These are phyloP conservation scores for Forbesichthys papilliferus DNA, from an alignment of 2,113 vertebrate genomes.

Conservation along the genomic window DNA sequence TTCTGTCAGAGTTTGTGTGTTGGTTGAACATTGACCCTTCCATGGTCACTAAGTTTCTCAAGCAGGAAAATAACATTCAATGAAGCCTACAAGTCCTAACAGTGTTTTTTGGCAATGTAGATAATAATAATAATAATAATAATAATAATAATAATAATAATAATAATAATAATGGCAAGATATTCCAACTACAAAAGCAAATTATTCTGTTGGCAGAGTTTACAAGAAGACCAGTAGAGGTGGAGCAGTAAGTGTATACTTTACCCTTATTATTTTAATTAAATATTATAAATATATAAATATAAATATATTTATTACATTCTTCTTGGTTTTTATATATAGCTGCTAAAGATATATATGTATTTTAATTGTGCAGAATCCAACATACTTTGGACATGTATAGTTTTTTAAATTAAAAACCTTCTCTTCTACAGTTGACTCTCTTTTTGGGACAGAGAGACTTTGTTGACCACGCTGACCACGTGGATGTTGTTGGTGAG, in stretches of 20 bases:
- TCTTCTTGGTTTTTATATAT: background rate
- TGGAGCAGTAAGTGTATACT: slow-evolving; percentile 58
- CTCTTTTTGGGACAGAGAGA: slow-evolving; percentile 77
- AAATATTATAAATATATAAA: background rate
- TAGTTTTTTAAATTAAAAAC: background rate
- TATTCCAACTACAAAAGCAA: background rate
- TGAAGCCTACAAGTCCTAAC: too few species aligned
- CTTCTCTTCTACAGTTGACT: slow-evolving; percentile 58
- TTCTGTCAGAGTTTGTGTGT: too few species aligned
- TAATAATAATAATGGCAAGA: too few species aligned
- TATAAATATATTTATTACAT: too few species aligned
- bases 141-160: too few species aligned
- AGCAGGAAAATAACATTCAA: too few species aligned
- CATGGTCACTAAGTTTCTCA: too few species aligned
- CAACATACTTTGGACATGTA: background rate
- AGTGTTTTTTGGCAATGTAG: too few species aligned
- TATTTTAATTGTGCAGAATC: background rate
- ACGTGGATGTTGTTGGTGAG: slow-evolving; percentile 65
- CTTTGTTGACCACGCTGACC: slow-evolving; percentile 65
- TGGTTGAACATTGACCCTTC: too few species aligned
- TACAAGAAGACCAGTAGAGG: slow-evolving; percentile 77
- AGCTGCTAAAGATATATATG: background rate
- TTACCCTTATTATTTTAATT: background rate
- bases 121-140: too few species aligned
- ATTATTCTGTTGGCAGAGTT: slow-evolving; percentile 52